Base-by-base conservation (phyloP, 1,140 invertebrate genomes). In the Phymorhynchus buccinoides region DNA sequence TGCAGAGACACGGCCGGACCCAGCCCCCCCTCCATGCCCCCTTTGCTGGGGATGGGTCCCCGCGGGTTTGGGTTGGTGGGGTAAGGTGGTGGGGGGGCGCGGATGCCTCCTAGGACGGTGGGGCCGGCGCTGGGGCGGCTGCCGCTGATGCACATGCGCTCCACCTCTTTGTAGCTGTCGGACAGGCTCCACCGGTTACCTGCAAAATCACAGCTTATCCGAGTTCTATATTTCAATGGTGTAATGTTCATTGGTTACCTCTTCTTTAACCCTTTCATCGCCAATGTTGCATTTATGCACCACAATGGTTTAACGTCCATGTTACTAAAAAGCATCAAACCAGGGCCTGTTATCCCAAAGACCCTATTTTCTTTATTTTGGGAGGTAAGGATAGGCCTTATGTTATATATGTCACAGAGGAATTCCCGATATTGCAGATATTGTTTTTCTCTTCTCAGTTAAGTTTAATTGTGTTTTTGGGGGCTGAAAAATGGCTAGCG, bases 161-260 rank as follows among this genome's bases (percentile, higher is more conserved):
- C 86, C 27, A 86, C 78, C 62, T 84, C 84, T 41, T 79, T 78
- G 73, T 87, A 87, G 44, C 78, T 87, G 41, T 78, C 62, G 22
- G 77, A 35, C 32, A 85, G 42, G 12, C 78, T 56, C 84, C 84
- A 86, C 39, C 75, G 68, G 78, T 87, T 84, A n/a, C 83, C 84
- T 86, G 56, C 66, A 83, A 81, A n/a, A n/a, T n/a, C n/a, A n/a
- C n/a, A n/a, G n/a, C n/a, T n/a, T 9, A 18, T 71, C 27, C 32
- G 27, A 22, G 52, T 1, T n/a, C 2, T 7, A 66, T 18, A 41
- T 2, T 80, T 22, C 39, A 1, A 42, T n/a, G n/a, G n/a, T n/a
- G 48, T 27, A 14, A 80, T 27, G 73, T 35, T 42, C 18, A 4
- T 1, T 3, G 18, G 3, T 42, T 9, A 41, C 14, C 18, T 22